Percentiles rank a stretch among this genome's conserved stretches.
Evolutionary conservation across 2,888 invertebrate species (phyloP).

Genomic region (Anoplius nigerrimus): DNA sequence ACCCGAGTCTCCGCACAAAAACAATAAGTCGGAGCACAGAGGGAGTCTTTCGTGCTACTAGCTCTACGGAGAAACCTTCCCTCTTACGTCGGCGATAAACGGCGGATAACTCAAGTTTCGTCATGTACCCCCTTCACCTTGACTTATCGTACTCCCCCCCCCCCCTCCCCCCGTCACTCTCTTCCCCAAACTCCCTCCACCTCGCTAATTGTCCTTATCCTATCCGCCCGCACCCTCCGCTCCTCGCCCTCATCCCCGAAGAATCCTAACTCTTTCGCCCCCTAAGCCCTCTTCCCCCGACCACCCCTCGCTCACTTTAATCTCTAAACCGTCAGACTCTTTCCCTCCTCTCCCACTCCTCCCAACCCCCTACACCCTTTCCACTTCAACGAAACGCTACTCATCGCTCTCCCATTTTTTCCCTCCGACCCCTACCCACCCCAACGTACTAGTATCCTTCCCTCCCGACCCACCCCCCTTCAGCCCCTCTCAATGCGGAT

Average conservation of each 20-base stretch:
- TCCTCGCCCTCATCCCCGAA: neutral
- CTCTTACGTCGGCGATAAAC: slow-evolving; percentile 41
- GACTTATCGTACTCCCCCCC: neutral
- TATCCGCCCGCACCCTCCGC: neutral
- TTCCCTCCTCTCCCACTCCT: too few relatives aligned
- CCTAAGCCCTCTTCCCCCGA: neutral
- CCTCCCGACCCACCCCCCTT: too few relatives aligned
- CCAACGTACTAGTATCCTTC: too few relatives aligned
- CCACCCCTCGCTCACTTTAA: neutral
- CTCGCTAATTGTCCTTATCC: neutral
- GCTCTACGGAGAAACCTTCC: slow-evolving; percentile 19
- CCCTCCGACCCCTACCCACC: too few relatives aligned
- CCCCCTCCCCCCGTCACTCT: neutral
- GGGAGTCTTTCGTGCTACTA: slow-evolving; percentile 17
- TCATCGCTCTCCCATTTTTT: too few relatives aligned
- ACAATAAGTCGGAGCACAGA: neutral
- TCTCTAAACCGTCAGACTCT: neutral
- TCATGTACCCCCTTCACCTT: slow-evolving; percentile 5
- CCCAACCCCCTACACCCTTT: too few relatives aligned
- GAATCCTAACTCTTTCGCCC: neutral
- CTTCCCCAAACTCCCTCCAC: neutral
- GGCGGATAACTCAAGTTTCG: slow-evolving; percentile 15
- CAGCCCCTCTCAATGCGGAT: too few relatives aligned
- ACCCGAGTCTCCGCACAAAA: neutral
- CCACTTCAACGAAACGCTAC: too few relatives aligned